These are phyloP conservation scores for Halisarca cf. caerulea DNA, from an alignment of 37 sponge, comb jelly and placozoan species.

Conservation along the genomic window DNA sequence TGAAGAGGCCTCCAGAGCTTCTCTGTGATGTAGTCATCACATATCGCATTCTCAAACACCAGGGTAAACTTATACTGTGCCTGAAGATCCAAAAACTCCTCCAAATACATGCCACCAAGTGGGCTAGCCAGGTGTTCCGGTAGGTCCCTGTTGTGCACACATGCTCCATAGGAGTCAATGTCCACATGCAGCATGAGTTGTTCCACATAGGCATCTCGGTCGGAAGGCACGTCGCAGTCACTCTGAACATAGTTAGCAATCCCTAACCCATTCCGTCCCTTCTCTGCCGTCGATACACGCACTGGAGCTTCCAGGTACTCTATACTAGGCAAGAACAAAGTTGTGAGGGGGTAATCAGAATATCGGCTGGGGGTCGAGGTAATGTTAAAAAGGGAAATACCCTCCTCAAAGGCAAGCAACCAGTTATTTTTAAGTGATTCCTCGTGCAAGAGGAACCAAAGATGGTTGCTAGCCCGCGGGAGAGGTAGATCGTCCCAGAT, in stretches of 20 bases:
- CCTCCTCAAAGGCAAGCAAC: slow-evolving; percentile 46
- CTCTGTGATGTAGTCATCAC: slow-evolving; percentile 88
- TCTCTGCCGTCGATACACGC: slow-evolving; percentile 31
- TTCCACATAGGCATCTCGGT: slow-evolving; percentile 75
- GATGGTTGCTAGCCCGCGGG: slow-evolving; percentile 57
- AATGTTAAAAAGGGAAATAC: slow-evolving; percentile 73
- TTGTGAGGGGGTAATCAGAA: slow-evolving; percentile 63
- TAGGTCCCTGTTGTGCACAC: slow-evolving; percentile 80
- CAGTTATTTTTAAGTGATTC: slow-evolving; percentile 90
- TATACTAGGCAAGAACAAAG: slow-evolving; percentile 56
- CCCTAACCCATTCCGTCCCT: slow-evolving; percentile 49
- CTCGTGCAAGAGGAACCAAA: slow-evolving; percentile 84
- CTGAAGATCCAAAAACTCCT: slow-evolving; percentile 48
- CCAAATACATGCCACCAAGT: slow-evolving; percentile 15
- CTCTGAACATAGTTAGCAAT: slow-evolving; percentile 66
- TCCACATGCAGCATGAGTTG: slow-evolving; percentile 79
- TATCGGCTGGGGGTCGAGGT: slow-evolving; percentile 80
- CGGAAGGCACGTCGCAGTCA: slow-evolving; percentile 75
- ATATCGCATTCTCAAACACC: slow-evolving; percentile 84
- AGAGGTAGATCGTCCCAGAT: slow-evolving; percentile 72
- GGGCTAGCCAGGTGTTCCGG: slow-evolving; percentile 61
- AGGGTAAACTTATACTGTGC: slow-evolving; percentile 79
- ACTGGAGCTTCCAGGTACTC: slow-evolving; percentile 40
- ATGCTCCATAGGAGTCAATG: slow-evolving; percentile 81
- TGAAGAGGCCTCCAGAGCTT: slow-evolving; percentile 81